These are phyloP conservation scores for Catonia carolina DNA, from an alignment of 2,888 invertebrate genomes.

Conservation along the genomic window DNA sequence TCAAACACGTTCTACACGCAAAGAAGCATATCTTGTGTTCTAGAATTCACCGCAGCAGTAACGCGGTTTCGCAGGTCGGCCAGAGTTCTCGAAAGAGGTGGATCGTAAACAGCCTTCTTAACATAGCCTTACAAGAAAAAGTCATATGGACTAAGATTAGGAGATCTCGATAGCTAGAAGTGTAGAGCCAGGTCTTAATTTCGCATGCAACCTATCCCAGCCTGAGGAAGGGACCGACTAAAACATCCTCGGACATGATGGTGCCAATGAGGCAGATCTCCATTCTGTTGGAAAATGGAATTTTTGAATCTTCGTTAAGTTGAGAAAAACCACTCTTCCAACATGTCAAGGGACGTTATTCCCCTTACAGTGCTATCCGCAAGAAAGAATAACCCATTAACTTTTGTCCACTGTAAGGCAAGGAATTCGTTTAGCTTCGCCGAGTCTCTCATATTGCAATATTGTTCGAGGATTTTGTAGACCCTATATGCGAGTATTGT, in stretches of 20 bases:
- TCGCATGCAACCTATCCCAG: conserved; percentile 20
- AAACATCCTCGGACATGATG: conserved; percentile 11
- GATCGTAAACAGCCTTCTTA: conserved; percentile 20
- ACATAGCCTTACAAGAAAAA: conserved; percentile 23
- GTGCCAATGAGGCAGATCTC: conserved; percentile 9
- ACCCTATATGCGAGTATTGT: conserved; percentile 6
- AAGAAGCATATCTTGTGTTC: too few relatives aligned
- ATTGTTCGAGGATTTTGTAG: not conserved
- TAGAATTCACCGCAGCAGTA: too few relatives aligned
- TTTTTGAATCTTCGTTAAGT: conserved; percentile 9
- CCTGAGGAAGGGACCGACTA: not conserved
- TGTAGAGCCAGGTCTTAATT: conserved; percentile 23
- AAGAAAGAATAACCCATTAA: not conserved
- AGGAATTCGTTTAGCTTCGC: conserved; percentile 2
- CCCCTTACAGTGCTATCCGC: not conserved
- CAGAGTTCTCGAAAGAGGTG: conserved; percentile 19
- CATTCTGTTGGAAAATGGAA: conserved; percentile 13
- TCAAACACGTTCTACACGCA: too few relatives aligned
- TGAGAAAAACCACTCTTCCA: conserved; percentile 14
- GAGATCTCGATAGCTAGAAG: conserved; percentile 22
- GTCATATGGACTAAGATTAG: conserved; percentile 21
- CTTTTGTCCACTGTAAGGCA: not conserved
- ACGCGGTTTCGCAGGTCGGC: conserved; percentile 4
- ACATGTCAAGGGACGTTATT: conserved; percentile 4
- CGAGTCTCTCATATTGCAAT: conserved; percentile 11